Evolutionary conservation across 2,888 invertebrate species (phyloP).

Genomic region (Sinelater perroti): DNA sequence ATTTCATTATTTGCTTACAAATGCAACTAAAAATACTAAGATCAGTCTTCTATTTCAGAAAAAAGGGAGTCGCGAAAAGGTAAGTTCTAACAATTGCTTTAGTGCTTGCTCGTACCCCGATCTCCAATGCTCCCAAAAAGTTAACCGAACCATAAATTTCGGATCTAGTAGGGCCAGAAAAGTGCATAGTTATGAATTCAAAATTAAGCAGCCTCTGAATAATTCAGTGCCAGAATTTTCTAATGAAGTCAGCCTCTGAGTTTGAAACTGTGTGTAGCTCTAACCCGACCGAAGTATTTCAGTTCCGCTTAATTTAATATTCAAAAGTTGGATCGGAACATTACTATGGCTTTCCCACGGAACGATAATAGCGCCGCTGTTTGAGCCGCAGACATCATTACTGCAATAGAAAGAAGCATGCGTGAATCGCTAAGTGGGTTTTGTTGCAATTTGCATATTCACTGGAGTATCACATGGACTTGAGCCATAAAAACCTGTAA

Average conservation of each 20-base stretch:
- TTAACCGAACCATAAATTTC: neutral
- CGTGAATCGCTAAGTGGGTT: no score
- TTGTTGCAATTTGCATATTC: no score
- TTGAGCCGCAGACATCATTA: no score
- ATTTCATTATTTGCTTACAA: constrained; percentile 10
- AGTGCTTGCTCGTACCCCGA: neutral
- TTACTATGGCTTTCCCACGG: no score
- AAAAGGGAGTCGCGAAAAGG: constrained; percentile 89
- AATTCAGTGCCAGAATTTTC: constrained; percentile 5
- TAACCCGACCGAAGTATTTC: constrained; percentile 1
- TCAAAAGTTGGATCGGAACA: no score
- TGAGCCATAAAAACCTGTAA: no score
- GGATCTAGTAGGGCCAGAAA: neutral
- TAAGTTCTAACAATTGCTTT: constrained; percentile 64
- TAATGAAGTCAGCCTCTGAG: constrained; percentile 11
- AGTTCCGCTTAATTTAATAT: constrained; percentile 8
- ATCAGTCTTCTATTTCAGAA: constrained; percentile 66
- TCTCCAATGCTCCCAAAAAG: neutral
- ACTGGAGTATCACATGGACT: no score
- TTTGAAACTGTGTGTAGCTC: constrained; percentile 11
- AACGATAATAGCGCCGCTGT: no score
- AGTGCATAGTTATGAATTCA: constrained; percentile 6
- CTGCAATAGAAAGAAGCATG: no score
- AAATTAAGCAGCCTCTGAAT: constrained; percentile 13
- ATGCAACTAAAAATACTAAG: constrained; percentile 17